These are phyloP conservation scores for Sylvia atricapilla DNA, from an alignment of 2,113 vertebrate species.

Conservation along the genomic window DNA sequence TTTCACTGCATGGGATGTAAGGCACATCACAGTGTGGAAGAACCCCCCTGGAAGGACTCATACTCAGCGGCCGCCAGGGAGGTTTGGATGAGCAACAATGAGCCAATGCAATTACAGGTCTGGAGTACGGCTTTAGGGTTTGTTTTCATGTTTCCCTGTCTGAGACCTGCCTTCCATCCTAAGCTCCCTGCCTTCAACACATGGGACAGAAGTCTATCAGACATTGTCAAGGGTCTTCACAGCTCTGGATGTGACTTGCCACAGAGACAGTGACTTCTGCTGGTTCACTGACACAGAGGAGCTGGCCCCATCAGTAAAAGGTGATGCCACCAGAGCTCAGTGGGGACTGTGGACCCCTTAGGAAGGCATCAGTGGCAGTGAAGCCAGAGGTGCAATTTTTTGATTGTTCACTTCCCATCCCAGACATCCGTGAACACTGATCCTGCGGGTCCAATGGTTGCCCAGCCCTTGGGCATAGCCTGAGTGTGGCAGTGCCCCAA, in stretches of 20 bases:
- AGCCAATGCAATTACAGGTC: rapidly evolving
- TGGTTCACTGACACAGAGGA: neutral
- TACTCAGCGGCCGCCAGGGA: neutral
- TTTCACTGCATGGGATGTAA: neutral
- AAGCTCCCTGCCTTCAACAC: neutral
- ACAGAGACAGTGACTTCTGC: neutral
- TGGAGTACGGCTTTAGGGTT: neutral
- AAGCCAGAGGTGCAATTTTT: neutral
- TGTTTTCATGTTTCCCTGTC: neutral
- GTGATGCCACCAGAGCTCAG: neutral
- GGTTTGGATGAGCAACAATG: neutral
- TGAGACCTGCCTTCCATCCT: neutral
- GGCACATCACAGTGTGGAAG: neutral
- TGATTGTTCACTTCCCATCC: neutral
- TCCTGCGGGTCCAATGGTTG: neutral
- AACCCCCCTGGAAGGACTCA: rapidly evolving
- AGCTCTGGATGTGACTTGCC: neutral
- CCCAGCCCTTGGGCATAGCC: rapidly evolving
- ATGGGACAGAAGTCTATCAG: neutral
- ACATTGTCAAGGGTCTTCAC: neutral
- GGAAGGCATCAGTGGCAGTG: neutral
- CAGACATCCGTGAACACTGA: neutral
- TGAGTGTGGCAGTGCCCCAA: neutral
- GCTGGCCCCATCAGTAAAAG: neutral
- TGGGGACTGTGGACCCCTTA: neutral